Base-by-base conservation (phyloP, 2,797 vertebrate species). In the Perdix hodgsoniae region DNA sequence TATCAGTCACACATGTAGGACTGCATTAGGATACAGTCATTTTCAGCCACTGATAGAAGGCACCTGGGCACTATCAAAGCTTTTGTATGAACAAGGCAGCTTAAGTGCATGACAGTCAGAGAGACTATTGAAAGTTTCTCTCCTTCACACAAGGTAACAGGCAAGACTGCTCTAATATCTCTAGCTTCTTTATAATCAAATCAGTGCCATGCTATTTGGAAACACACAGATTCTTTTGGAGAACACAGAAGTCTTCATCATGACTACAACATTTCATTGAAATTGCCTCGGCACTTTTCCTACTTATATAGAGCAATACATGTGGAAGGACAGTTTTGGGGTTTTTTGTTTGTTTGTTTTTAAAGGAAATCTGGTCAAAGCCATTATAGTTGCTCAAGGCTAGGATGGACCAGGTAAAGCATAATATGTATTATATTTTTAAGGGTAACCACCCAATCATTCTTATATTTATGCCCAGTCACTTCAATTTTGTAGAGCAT, bases 1-100 rank as follows among this genome's bases (percentile, higher is more conserved):
- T 17, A 71, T 44, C 57, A 71, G 39, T 31, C 35, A 37, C 0
- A 0, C 24, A 10, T 24, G 33, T 82, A 85, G 37, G 60, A 56
- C 44, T 82, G 63, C 2, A 61, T 22, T 44, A 35, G 3, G 10
- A 71, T 14, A 78, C 15, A 60, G 5, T n/a, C 39, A 64, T 54
- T 17, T 26, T 5, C 50, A 72, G 44, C 10, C 39, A 49, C 18
- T 10, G 3, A 12, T 0, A 64, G 47, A 54, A 93, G 63, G 24
- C 39, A 49, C 11, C 18, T 59, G 31, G 33, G 18, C 23, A 59
- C 27, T n/a, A 81, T 74, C 6, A 18, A 81, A 71, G 11, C 18
- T 82, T 70, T 42, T 60, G 7, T 50, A 71, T 29, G 19, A 91
- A 67, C 23, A 37, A 37, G 39, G 66, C 24, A 81, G 24, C 14